These are phyloP conservation scores for Ostrea edulis DNA, from an alignment of 1,140 invertebrate species.

Conservation along the genomic window DNA sequence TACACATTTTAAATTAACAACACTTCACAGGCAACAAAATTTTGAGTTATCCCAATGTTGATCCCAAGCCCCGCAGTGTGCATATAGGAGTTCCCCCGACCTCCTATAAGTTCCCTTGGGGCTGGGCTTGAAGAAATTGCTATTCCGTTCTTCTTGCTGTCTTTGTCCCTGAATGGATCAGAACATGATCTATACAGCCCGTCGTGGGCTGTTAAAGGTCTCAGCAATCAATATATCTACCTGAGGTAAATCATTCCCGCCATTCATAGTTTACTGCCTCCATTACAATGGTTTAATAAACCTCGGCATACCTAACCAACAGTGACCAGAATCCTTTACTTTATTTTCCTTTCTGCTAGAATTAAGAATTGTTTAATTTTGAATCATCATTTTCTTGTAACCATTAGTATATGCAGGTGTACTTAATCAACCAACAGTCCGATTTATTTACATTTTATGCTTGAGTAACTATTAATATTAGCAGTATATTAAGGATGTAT, in stretches of 20 bases:
- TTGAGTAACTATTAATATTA: neutral
- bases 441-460: neutral
- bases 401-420: neutral
- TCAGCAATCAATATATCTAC: constrained; percentile 20
- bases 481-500: no score
- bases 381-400: neutral
- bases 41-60: neutral
- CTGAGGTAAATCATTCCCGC: constrained; percentile 34
- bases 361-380: neutral
- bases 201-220: constrained; percentile 29
- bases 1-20: neutral
- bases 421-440: neutral
- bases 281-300: constrained; percentile 1
- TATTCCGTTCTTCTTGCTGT: neutral
- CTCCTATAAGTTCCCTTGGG: constrained; percentile 46
- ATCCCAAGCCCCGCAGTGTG: constrained; percentile 39
- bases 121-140: neutral
- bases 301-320: neutral
- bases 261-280: constrained; percentile 21
- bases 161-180: neutral
- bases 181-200: constrained; percentile 18
- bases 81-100: constrained; percentile 50
- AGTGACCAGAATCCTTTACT: neutral
- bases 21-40: neutral
- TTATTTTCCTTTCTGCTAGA: constrained; percentile 27